These are phyloP conservation scores for Strigamia maritima DNA, from an alignment of 2,888 invertebrate species.

Conservation along the genomic window DNA sequence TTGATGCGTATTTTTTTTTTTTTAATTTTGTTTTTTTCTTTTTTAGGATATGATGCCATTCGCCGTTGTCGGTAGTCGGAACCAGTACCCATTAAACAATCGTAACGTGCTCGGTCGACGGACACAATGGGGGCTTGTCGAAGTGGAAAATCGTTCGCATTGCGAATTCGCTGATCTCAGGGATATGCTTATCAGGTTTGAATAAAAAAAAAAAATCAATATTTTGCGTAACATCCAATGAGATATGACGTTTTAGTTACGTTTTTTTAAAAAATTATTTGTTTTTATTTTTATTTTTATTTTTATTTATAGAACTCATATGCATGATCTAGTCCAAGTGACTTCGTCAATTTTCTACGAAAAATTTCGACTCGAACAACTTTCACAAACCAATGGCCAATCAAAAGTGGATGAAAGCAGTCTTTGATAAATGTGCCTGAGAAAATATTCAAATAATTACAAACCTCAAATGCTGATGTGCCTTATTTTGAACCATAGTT, in stretches of 20 bases:
- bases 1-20: neutral
- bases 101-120: conserved; percentile 53
- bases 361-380: conserved; percentile 45
- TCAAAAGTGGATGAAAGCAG: conserved; percentile 38
- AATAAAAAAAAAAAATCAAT: neutral
- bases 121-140: conserved; percentile 58
- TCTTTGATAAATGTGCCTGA: conserved; percentile 17
- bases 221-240: too few relatives aligned
- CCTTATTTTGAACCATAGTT: too few relatives aligned
- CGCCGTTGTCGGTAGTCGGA: conserved; percentile 56
- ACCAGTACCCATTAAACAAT: conserved; percentile 54
- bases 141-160: conserved; percentile 56
- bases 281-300: conserved; percentile 1
- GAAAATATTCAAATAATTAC: too few relatives aligned
- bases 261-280: too few relatives aligned
- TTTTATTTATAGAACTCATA: conserved; percentile 45
- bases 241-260: too few relatives aligned
- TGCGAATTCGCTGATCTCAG: conserved; percentile 56
- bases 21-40: neutral
- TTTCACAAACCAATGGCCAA: conserved; percentile 38
- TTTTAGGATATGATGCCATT: conserved; percentile 55
- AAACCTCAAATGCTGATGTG: too few relatives aligned
- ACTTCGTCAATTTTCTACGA: conserved; percentile 47
- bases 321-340: conserved; percentile 48
- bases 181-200: conserved; percentile 47